Evolutionary conservation across 2,113 vertebrate species (phyloP), one percentile per base, ranked within the genome.

Genomic region (Turnix velox): DNA sequence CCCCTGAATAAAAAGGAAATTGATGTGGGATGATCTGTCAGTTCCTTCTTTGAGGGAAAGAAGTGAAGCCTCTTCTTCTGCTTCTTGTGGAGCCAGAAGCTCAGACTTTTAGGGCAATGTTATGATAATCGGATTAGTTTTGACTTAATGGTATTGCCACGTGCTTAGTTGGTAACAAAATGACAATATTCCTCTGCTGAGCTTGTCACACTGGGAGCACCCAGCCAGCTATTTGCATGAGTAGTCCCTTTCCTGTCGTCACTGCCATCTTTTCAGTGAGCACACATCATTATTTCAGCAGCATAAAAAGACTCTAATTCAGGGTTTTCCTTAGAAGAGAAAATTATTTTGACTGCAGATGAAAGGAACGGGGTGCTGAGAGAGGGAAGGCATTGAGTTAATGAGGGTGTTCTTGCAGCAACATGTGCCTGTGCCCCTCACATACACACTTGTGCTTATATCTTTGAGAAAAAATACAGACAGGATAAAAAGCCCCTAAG

Each of bases 321-420:
- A 42, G 30, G 7, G n/a, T 61, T 92, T 94, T 52, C 40, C 39
- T 22, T 72, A 65, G 57, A 72, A 75, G 40, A 72, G 33, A 51
- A 79, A 61, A 61, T 18, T 55, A 20, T 92, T 84, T 92, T 71
- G 84, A 74, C 61, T 77, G 69, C 43, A 65, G 62, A 73, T 95
- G 62, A 89, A 92, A 91, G 74, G 66, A 82, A 12, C 17, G 15
- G 52, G 43, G 40, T 33, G 35, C 84, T 39, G 66, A 24, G 77
- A 87, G 61, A 46, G 63, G 49, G 57, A 54, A 6, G 22, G 54
- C 58, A 2, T 20, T 86, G 16, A 10, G 1, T 48, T 90, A 90
- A 80, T 30, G 58, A 90, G 79, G 46, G 14, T 39, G 9, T 81
- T 55, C 52, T 51, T 77, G 18, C 61, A 52, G 52, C 19, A 65